Conservation (phyloP, 2,797 vertebrate genomes). For the Peromyscus eremicus region DNA sequence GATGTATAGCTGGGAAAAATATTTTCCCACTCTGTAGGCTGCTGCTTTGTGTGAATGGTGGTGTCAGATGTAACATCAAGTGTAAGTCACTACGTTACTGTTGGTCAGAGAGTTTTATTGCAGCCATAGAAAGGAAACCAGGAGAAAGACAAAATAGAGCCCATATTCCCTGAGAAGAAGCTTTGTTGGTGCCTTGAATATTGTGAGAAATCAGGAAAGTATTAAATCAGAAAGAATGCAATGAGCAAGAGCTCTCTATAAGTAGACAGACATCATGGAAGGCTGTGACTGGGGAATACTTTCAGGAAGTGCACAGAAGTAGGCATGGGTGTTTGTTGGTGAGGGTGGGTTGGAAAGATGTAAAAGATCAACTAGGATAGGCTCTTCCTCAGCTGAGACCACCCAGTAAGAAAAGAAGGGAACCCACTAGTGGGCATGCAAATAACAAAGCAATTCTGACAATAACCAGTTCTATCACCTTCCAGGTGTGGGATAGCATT, state of each 20-base stretch:
- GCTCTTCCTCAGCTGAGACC: background rate
- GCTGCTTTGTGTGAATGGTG: no score
- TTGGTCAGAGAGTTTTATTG: background rate
- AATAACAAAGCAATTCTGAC: background rate
- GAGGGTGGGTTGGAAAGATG: background rate
- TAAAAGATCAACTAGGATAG: background rate
- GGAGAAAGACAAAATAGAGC: no score
- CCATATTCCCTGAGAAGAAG: background rate
- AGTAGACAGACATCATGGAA: rapidly evolving
- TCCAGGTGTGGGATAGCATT: rapidly evolving
- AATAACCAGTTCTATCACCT: background rate
- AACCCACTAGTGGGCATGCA: background rate
- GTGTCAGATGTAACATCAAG: background rate
- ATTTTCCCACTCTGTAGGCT: no score
- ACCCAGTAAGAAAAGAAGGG: rapidly evolving
- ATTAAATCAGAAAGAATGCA: rapidly evolving
- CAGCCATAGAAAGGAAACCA: background rate
- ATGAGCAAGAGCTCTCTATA: rapidly evolving
- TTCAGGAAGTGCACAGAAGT: background rate
- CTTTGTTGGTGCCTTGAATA: background rate
- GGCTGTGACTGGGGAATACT: background rate
- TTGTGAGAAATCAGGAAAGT: background rate
- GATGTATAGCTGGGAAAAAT: no score
- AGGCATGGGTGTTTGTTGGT: background rate
- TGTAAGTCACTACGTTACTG: background rate